Conservation (phyloP, 1,140 invertebrate genomes). For the Drosophila neocordata region DNA sequence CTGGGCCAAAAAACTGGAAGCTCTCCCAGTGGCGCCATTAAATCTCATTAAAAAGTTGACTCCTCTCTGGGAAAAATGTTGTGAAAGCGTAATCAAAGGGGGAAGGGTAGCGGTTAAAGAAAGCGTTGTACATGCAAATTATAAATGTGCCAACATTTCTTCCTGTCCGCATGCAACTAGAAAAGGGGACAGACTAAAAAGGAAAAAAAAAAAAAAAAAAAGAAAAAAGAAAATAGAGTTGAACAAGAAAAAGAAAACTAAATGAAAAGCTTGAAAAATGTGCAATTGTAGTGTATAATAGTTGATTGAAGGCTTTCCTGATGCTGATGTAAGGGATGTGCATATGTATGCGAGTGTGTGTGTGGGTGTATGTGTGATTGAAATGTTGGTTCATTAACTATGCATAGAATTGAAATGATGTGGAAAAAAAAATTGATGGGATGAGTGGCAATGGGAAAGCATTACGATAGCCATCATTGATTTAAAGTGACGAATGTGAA, state of each 20-base stretch:
- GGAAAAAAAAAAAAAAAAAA: no score
- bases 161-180: slow-evolving; percentile 24
- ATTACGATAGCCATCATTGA: slow-evolving; percentile 42
- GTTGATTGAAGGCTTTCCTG: slow-evolving; percentile 28
- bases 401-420: slow-evolving; percentile 62
- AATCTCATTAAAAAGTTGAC: slow-evolving; percentile 77
- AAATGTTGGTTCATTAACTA: slow-evolving; percentile 47
- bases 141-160: slow-evolving; percentile 66
- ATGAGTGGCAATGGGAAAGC: background rate
- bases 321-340: background rate
- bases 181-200: no score
- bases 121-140: slow-evolving; percentile 51
- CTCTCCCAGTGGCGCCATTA: slow-evolving; percentile 72
- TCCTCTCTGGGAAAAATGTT: slow-evolving; percentile 8
- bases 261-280: slow-evolving; percentile 36
- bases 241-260: slow-evolving; percentile 21
- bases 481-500: slow-evolving; percentile 45
- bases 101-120: background rate
- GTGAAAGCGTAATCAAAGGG: background rate
- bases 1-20: slow-evolving; percentile 23
- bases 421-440: slow-evolving; percentile 10
- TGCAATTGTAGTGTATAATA: slow-evolving; percentile 29
- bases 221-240: no score
- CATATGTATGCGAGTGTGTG: background rate
- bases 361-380: slow-evolving; percentile 2